These are phyloP conservation scores for Homalodisca vitripennis DNA, from an alignment of 1,140 invertebrate species.

Conservation along the genomic window DNA sequence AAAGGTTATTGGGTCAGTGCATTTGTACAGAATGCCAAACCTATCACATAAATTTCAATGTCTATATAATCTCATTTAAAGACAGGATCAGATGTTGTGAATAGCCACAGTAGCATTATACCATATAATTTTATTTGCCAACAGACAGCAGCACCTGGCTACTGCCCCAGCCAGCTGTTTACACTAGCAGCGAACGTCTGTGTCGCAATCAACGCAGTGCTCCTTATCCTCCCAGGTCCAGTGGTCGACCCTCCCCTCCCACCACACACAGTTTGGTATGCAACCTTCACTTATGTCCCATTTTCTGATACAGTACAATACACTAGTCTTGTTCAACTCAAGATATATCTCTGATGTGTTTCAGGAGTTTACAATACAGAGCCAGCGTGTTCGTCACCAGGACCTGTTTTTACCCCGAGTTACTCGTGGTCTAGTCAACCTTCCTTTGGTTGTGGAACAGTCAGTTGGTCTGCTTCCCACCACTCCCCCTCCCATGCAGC, in stretches of 20 bases:
- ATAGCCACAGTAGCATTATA: too few species aligned
- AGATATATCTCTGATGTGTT: not conserved
- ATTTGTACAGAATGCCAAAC: too few species aligned
- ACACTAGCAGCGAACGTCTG: slow-evolving; percentile 17
- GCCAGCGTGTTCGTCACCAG: not conserved
- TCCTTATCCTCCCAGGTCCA: slow-evolving; percentile 14
- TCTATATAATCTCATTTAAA: too few species aligned
- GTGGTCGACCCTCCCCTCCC: slow-evolving; percentile 7
- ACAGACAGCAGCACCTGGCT: slow-evolving; percentile 29
- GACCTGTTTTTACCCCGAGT: slow-evolving; percentile 12
- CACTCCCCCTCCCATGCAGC: not conserved
- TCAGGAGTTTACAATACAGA: slow-evolving; percentile 9
- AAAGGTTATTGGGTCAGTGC: too few species aligned
- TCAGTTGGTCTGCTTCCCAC: slow-evolving; percentile 15
- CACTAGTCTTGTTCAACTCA: too few species aligned
- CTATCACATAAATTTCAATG: too few species aligned
- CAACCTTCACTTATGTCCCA: not conserved
- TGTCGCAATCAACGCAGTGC: slow-evolving; percentile 4
- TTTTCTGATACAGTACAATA: too few species aligned
- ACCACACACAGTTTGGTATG: slow-evolving; percentile 5
- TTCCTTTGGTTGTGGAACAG: not conserved
- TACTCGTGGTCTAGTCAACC: slow-evolving; percentile 19
- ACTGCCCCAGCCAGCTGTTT: slow-evolving; percentile 19
- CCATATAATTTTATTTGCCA: too few species aligned
- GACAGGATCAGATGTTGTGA: too few species aligned